phyloP scores from a whole-genome alignment of 2,797 vertebrate species.

The Eidolon dupreanum region DNA sequence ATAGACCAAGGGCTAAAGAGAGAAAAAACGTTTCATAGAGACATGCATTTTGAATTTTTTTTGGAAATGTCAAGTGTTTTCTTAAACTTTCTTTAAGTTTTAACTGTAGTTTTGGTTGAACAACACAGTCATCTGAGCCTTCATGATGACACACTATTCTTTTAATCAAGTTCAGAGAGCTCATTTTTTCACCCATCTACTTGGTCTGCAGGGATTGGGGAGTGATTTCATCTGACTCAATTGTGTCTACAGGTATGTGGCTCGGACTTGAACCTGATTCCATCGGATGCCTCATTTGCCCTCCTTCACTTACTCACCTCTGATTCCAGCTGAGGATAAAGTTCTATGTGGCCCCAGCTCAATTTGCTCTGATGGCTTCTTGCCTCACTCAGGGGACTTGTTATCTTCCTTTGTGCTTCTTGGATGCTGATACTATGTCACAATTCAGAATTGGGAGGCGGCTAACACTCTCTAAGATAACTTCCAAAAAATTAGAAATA shows the following conservation, averaged over 20 bases:
- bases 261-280: neutral
- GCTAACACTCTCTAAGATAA: neutral
- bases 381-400: neutral
- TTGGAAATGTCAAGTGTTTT: constrained; percentile 9
- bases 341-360: rapidly evolving
- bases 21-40: neutral
- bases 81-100: constrained; percentile 9
- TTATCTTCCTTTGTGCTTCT: neutral
- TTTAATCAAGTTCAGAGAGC: neutral
- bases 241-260: neutral
- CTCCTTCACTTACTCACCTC: neutral
- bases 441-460: neutral
- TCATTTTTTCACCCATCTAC: neutral
- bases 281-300: rapidly evolving
- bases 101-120: constrained; percentile 10
- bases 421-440: rapidly evolving
- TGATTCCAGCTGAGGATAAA: neutral
- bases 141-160: neutral
- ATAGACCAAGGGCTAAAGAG: constrained; percentile 39
- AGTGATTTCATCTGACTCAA: neutral
- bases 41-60: constrained; percentile 25
- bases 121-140: neutral
- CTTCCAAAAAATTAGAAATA: neutral
- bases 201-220: neutral
- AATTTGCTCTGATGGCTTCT: neutral